These are phyloP conservation scores for Tragulus kanchil DNA, from an alignment of 2,113 vertebrate genomes.

Conservation along the genomic window DNA sequence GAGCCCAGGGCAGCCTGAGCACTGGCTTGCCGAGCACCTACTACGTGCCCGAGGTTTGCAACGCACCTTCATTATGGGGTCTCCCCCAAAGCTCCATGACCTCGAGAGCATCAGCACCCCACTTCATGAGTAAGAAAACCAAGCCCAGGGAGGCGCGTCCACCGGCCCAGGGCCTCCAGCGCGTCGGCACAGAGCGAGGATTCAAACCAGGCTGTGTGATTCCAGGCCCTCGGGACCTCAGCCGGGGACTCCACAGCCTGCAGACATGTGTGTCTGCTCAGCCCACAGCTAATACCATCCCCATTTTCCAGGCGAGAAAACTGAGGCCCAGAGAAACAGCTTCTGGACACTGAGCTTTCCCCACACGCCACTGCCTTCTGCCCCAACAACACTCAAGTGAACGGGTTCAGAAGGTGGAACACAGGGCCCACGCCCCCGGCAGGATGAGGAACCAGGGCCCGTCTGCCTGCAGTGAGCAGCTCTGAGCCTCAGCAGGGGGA, in stretches of 20 bases:
- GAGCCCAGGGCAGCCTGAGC: neutral
- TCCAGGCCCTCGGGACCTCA: neutral
- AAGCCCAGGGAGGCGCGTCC: neutral
- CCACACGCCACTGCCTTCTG: neutral
- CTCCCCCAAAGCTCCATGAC: neutral
- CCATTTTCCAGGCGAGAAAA: neutral
- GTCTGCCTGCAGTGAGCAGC: rapidly evolving
- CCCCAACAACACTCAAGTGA: too few species aligned
- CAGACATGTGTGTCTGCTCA: rapidly evolving
- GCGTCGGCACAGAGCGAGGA: neutral
- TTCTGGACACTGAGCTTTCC: too few species aligned
- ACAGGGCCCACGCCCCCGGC: neutral
- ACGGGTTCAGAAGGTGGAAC: neutral
- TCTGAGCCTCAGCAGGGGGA: neutral
- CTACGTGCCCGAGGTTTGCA: rapidly evolving
- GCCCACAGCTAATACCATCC: neutral
- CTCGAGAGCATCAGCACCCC: neutral
- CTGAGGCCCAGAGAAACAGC: neutral
- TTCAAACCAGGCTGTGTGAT: neutral
- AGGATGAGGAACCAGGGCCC: neutral
- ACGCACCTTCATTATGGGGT: neutral
- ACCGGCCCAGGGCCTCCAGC: neutral
- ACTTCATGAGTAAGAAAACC: neutral
- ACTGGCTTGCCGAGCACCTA: too few species aligned
- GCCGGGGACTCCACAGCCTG: neutral